Percentiles rank a stretch among this genome's conserved stretches.
Evolutionary conservation across 2,113 vertebrate genomes (phyloP).

Genomic region (Heliornis fulica): DNA sequence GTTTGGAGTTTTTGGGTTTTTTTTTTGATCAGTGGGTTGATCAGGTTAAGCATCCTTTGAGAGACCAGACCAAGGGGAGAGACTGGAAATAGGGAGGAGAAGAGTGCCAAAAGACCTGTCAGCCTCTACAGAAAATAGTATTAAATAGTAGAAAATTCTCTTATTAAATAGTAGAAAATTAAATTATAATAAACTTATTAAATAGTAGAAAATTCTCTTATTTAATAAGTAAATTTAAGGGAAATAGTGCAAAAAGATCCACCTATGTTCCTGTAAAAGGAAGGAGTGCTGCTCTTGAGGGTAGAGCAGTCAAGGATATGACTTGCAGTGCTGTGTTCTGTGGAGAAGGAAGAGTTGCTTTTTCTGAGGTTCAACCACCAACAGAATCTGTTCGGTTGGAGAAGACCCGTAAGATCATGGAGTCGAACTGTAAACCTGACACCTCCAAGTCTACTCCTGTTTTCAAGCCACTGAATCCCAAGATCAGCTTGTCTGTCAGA

Average conservation of each 20-base stretch:
- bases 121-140: not conserved
- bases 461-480: too few relatives aligned
- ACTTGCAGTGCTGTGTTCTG: not conserved
- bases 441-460: too few relatives aligned
- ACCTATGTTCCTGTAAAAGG: not conserved
- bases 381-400: too few relatives aligned
- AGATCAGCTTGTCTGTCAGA: too few relatives aligned
- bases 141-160: too few relatives aligned
- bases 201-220: not conserved
- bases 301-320: not conserved
- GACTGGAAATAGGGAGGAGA: not conserved
- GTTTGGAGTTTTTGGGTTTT: too few relatives aligned
- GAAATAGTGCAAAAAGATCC: not conserved
- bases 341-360: not conserved
- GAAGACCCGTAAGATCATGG: too few relatives aligned
- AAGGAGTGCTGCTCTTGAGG: not conserved
- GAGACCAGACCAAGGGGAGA: not conserved
- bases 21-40: too few relatives aligned
- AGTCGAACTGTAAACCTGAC: too few relatives aligned
- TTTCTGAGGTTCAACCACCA: not conserved
- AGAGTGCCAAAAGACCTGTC: not conserved
- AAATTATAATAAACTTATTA: too few relatives aligned
- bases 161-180: too few relatives aligned
- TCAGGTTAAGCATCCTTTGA: not conserved
- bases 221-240: not conserved